Percentiles rank a stretch among this genome's conserved stretches.
These are phyloP conservation scores for Spodoptera littoralis DNA, from an alignment of 2,888 invertebrate species.

Conservation along the genomic window DNA sequence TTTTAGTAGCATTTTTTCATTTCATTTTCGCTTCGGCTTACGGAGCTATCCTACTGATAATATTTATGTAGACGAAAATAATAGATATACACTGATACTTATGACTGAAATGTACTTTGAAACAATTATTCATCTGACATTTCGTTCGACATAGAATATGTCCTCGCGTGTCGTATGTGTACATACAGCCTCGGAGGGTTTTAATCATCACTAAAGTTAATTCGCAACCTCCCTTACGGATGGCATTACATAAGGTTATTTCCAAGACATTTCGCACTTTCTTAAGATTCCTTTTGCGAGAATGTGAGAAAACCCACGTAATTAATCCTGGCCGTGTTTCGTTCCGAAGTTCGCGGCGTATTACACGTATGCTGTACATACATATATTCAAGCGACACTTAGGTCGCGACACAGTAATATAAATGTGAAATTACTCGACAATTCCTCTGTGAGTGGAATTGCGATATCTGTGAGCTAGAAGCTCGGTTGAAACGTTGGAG, in stretches of 20 bases:
- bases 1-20: too few relatives aligned
- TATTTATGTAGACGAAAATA: too few relatives aligned
- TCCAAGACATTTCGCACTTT: conserved; percentile 47
- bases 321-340: conserved; percentile 48
- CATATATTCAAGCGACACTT: conserved; percentile 42
- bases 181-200: conserved; percentile 29
- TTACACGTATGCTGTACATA: conserved; percentile 27
- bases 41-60: too few relatives aligned
- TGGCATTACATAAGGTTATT: conserved; percentile 37
- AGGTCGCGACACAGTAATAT: conserved; percentile 48
- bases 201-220: conserved; percentile 36
- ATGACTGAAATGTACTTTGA: not conserved
- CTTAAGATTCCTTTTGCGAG: conserved; percentile 50
- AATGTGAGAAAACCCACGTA: conserved; percentile 54
- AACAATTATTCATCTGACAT: conserved; percentile 33
- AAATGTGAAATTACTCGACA: conserved; percentile 62
- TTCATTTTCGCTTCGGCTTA: not conserved
- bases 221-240: conserved; percentile 23
- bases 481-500: conserved; percentile 69
- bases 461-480: conserved; percentile 71
- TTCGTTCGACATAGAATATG: conserved; percentile 15
- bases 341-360: conserved; percentile 43
- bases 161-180: too few relatives aligned
- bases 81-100: not conserved
- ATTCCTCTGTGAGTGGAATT: conserved; percentile 65